Conservation (phyloP, 2,888 invertebrate species). For the Macrosiphum euphorbiae region DNA sequence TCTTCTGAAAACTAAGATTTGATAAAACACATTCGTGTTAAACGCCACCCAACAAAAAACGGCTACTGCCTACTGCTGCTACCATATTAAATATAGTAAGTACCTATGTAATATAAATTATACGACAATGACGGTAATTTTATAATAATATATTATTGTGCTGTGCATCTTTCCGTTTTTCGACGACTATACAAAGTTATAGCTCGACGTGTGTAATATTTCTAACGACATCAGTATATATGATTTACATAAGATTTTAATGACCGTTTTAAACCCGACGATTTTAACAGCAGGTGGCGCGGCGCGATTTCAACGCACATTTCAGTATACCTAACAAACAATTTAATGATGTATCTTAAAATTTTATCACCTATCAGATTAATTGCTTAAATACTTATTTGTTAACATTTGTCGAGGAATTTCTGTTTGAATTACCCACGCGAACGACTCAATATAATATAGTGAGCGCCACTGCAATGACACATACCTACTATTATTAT, state of each 20-base stretch:
- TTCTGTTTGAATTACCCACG: not conserved
- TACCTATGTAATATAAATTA: not conserved
- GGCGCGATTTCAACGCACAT: not conserved
- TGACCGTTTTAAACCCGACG: conserved; percentile 27
- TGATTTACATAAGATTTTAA: conserved; percentile 27
- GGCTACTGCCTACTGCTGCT: not conserved
- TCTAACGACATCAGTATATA: conserved; percentile 9
- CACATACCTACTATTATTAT: not conserved
- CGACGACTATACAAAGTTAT: not conserved
- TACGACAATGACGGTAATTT: not conserved
- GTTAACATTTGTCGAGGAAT: not conserved
- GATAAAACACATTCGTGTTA: not conserved
- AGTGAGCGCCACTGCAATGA: not conserved
- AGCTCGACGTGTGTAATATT: not conserved
- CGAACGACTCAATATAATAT: conserved; percentile 4
- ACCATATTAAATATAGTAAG: not conserved
- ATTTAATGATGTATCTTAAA: conserved; percentile 50
- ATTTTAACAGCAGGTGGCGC: conserved; percentile 51
- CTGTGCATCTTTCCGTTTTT: not conserved
- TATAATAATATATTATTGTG: not conserved
- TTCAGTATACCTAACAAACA: not conserved
- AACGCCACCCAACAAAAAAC: not conserved
- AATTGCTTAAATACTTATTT: conserved; percentile 27
- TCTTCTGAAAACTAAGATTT: not conserved
- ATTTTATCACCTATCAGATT: conserved; percentile 54